These are phyloP conservation scores for Nephila pilipes DNA, from an alignment of 1,140 invertebrate genomes.

Conservation along the genomic window DNA sequence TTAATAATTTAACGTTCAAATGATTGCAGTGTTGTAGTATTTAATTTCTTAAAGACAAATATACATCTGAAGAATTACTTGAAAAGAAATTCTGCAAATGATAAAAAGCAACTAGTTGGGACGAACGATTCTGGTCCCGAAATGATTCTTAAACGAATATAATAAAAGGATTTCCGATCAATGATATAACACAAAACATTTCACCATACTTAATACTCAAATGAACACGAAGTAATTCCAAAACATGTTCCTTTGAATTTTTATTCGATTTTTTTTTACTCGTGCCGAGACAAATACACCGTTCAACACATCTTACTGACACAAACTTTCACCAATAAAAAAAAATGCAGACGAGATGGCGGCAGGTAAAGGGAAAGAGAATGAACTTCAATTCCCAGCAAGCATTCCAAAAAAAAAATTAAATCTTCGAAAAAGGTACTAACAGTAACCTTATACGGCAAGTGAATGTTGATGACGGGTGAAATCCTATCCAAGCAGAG, in stretches of 20 bases:
- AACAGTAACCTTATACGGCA: constrained; percentile 66
- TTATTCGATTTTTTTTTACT: neutral
- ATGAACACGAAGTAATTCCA: neutral
- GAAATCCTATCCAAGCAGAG: constrained; percentile 60
- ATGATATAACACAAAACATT: too few species aligned
- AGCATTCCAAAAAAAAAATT: constrained; percentile 9
- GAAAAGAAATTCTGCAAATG: too few species aligned
- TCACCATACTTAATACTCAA: too few species aligned
- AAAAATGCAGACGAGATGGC: neutral
- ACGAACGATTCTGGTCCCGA: too few species aligned
- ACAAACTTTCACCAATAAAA: constrained; percentile 12
- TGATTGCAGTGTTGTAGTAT: too few species aligned
- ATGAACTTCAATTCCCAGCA: neutral
- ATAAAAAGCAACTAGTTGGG: too few species aligned
- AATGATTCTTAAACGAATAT: too few species aligned
- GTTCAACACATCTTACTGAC: constrained; percentile 27
- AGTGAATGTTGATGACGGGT: constrained; percentile 57
- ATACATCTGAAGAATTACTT: too few species aligned
- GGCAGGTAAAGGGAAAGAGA: neutral
- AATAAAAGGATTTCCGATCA: too few species aligned
- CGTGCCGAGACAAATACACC: neutral
- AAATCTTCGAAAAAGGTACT: constrained; percentile 32
- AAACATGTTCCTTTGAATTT: neutral
- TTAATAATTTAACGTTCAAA: too few species aligned
- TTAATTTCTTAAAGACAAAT: too few species aligned